A percentile compares a stretch with the other conserved stretches of the same genome.
Conservation (phyloP, 1,140 invertebrate genomes). For the Wiebesia pumilae region DNA sequence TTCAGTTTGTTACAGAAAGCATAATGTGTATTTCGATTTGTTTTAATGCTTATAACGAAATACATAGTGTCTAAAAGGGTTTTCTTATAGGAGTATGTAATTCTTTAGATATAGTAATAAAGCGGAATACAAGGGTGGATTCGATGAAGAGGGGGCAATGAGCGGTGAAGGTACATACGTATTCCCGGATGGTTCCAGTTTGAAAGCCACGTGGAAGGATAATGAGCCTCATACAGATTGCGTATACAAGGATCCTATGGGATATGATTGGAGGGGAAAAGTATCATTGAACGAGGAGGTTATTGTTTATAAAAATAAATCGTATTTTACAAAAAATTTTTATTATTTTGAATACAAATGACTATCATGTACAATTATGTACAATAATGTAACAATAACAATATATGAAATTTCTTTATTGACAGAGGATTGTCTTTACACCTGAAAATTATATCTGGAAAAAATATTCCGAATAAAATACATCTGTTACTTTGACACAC, state of each 20-base stretch:
- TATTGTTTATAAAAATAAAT: not conserved
- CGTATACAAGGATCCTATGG: slow-evolving; percentile 54
- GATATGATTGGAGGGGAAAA: slow-evolving; percentile 52
- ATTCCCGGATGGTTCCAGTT: slow-evolving; percentile 57
- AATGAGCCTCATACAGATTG: slow-evolving; percentile 55
- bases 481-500: not conserved
- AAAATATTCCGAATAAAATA: not conserved
- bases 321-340: not conserved
- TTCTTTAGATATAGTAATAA: slow-evolving; percentile 57
- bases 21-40: no score
- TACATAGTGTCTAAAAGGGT: not conserved
- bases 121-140: slow-evolving; percentile 55
- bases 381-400: not conserved
- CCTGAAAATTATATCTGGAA: slow-evolving; percentile 58
- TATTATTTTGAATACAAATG: slow-evolving; percentile 38
- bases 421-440: slow-evolving; percentile 54
- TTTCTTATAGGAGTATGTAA: not conserved
- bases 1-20: no score
- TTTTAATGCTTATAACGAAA: no score
- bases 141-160: slow-evolving; percentile 52
- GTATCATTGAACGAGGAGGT: slow-evolving; percentile 28
- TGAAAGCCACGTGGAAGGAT: slow-evolving; percentile 54
- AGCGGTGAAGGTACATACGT: slow-evolving; percentile 55
- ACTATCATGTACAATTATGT: not conserved
- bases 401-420: slow-evolving; percentile 8